Conservation (phyloP, 2,797 vertebrate genomes). For the Zonotrichia albicollis region DNA sequence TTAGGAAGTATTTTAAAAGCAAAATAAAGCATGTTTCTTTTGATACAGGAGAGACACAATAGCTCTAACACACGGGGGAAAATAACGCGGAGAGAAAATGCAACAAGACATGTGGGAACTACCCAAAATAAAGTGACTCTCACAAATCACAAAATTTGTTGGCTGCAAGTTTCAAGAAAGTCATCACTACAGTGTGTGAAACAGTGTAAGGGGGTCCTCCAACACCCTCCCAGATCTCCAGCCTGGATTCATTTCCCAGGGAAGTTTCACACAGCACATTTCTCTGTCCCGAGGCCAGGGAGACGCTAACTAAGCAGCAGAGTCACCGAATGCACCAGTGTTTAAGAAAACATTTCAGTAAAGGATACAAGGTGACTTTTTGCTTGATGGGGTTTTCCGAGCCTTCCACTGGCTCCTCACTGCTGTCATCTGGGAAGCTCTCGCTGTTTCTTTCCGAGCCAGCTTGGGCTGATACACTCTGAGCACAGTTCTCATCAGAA, state of each 20-base stretch:
- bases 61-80: background rate
- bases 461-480: background rate
- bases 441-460: background rate
- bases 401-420: background rate
- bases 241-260: background rate
- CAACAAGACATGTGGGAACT: rapidly evolving
- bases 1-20: background rate
- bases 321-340: rapidly evolving
- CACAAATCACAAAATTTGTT: background rate
- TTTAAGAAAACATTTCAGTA: background rate
- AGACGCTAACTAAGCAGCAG: background rate
- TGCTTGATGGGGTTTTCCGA: background rate
- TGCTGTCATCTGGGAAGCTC: constrained; percentile 20
- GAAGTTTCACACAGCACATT: background rate
- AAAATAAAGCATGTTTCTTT: background rate
- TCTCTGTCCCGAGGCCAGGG: background rate
- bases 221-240: background rate
- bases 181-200: background rate
- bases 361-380: constrained; percentile 73
- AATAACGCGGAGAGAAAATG: background rate
- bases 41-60: background rate
- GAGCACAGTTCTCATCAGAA: background rate
- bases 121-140: background rate
- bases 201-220: background rate
- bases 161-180: background rate